Evolutionary conservation across 2,113 vertebrate genomes (phyloP).

Genomic region (Neogale vison): DNA sequence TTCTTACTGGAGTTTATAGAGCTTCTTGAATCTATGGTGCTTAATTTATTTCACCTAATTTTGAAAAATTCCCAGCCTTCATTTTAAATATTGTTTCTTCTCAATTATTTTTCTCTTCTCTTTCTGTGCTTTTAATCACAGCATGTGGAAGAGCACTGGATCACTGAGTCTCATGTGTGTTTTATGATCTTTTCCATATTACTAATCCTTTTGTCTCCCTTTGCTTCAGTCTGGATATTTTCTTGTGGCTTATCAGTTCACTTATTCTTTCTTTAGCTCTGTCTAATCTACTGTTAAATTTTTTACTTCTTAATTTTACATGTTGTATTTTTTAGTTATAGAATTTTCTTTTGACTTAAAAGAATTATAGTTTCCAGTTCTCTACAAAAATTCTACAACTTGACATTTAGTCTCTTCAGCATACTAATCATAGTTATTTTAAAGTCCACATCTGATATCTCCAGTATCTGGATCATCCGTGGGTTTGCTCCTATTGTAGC

Average conservation of each 20-base stretch:
- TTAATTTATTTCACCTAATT: neutral
- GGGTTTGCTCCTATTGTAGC: neutral
- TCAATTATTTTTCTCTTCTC: neutral
- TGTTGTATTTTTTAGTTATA: neutral
- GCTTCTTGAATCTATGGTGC: neutral
- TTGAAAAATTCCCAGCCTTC: conserved; percentile 1
- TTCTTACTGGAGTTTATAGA: neutral
- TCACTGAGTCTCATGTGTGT: neutral
- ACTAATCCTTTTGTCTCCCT: neutral
- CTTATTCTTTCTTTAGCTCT: neutral
- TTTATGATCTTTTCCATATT: neutral
- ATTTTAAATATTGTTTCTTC: conserved; percentile 14
- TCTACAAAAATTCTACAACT: neutral
- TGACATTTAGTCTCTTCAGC: neutral
- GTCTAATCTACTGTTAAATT: neutral
- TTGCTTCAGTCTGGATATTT: neutral
- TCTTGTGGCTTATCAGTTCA: neutral
- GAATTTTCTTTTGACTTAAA: neutral
- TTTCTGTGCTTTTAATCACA: neutral
- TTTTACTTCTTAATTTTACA: conserved; percentile 16
- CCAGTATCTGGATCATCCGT: neutral
- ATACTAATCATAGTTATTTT: neutral
- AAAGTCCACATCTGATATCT: neutral
- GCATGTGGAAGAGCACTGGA: neutral
- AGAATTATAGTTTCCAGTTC: neutral